Evolutionary conservation across 37 sponge, comb jelly and placozoan genomes (phyloP).

Genomic region (Cliona cf. orientalis): DNA sequence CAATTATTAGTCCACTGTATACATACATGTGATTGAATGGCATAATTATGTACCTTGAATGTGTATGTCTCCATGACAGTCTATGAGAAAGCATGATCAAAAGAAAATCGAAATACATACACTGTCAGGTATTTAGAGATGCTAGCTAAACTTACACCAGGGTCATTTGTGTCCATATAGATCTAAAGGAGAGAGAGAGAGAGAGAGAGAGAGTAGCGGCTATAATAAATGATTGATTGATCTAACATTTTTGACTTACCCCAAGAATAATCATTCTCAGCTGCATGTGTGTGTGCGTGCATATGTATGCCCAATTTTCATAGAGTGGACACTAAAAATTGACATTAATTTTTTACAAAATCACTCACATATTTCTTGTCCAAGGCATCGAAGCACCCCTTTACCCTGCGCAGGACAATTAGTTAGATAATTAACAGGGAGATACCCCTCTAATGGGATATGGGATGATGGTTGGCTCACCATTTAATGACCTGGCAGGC

Average conservation of each 20-base stretch:
- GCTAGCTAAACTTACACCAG: conserved; percentile 49
- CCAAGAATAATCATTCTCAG: conserved; percentile 41
- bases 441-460: not conserved
- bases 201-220: not conserved
- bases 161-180: conserved; percentile 52
- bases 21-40: conserved; percentile 4
- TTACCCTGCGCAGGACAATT: conserved; percentile 56
- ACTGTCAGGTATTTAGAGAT: not conserved
- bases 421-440: not conserved
- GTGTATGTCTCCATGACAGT: conserved; percentile 52
- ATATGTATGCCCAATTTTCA: conserved; percentile 20
- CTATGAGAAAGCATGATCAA: conserved; percentile 3
- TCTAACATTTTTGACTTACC: conserved; percentile 14
- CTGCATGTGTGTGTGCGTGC: conserved; percentile 36
- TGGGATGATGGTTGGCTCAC: conserved; percentile 9
- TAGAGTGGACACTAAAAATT: no score
- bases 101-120: not conserved
- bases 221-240: not conserved
- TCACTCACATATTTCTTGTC: conserved; percentile 87
- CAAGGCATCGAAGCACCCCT: conserved; percentile 96
- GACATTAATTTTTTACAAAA: no score
- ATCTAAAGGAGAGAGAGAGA: conserved; percentile 23
- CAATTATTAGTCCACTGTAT: not conserved
- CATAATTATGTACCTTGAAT: conserved; percentile 25
- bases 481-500: conserved; percentile 83